Percentiles rank a stretch among this genome's conserved stretches.
phyloP scores from a whole-genome alignment of 2,113 vertebrate species.

The Rhagologus leucostigma region DNA sequence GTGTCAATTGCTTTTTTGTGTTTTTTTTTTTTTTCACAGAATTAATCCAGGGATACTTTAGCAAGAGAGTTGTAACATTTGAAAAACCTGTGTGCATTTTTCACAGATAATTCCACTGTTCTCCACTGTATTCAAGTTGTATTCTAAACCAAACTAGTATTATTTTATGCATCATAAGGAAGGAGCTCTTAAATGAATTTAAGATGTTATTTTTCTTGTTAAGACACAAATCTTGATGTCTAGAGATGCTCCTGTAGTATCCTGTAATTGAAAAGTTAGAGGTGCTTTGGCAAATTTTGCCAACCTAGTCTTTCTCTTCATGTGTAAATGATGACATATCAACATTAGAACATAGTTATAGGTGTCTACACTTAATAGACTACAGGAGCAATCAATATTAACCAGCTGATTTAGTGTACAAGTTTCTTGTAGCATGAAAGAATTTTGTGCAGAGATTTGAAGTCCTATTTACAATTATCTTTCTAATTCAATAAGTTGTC shows the following conservation, averaged over 20 bases:
- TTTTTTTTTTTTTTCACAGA: constrained; percentile 15
- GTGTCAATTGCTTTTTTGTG: constrained; percentile 42
- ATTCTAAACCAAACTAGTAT: neutral
- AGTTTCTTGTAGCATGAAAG: neutral
- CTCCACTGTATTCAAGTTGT: neutral
- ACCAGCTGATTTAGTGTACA: neutral
- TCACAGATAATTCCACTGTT: neutral
- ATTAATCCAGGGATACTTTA: constrained; percentile 42
- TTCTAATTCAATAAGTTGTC: neutral
- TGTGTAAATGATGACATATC: neutral
- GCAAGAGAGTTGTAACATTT: constrained; percentile 1
- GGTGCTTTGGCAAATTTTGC: neutral
- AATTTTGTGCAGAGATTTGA: neutral
- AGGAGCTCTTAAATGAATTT: neutral
- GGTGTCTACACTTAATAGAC: neutral
- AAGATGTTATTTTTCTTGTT: neutral
- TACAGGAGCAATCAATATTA: neutral
- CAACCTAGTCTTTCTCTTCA: neutral
- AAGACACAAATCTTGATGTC: neutral
- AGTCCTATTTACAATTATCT: neutral
- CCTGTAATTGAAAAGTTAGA: too few species aligned
- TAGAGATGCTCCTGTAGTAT: neutral
- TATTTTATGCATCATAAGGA: neutral
- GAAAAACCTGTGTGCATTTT: constrained; percentile 35
- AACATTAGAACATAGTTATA: neutral